Percentiles rank a stretch among this genome's conserved stretches.
phyloP scores from a whole-genome alignment of 2,888 invertebrate genomes.

The Coelopa pilipes region DNA sequence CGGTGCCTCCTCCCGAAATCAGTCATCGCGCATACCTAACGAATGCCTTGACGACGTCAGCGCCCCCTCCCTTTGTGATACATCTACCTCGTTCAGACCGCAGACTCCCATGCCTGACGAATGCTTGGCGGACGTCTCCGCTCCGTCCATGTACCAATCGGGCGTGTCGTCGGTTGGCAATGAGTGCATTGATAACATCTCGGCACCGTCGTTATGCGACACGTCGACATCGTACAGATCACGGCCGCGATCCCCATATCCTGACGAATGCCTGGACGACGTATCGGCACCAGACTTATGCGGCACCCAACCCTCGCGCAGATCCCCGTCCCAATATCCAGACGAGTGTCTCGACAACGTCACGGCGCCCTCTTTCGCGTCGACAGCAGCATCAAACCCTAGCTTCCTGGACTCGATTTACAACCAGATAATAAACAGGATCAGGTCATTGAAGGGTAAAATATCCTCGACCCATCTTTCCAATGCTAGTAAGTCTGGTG shows the following conservation, averaged over 20 bases:
- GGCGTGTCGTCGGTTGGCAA: background rate
- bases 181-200: constrained; percentile 11
- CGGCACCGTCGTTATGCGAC: constrained; percentile 10
- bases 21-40: constrained; percentile 2
- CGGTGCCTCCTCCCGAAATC: background rate
- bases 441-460: background rate
- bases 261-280: constrained; percentile 14
- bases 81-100: background rate
- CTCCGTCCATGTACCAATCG: background rate
- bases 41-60: constrained; percentile 2
- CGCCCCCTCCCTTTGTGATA: background rate
- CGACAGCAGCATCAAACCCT: background rate
- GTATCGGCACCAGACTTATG: constrained; percentile 2
- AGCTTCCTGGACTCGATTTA: background rate
- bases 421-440: background rate
- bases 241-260: background rate
- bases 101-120: constrained; percentile 8
- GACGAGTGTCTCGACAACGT: background rate
- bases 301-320: background rate
- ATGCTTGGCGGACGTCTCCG: constrained; percentile 1
- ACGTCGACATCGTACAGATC: background rate
- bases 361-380: background rate
- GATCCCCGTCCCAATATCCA: background rate
- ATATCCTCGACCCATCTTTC: too few species aligned
- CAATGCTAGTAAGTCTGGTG: too few species aligned